A percentile compares a stretch with the other conserved stretches of the same genome.
Evolutionary conservation across 2,113 vertebrate genomes (phyloP).

Genomic region (Cettia cetti): DNA sequence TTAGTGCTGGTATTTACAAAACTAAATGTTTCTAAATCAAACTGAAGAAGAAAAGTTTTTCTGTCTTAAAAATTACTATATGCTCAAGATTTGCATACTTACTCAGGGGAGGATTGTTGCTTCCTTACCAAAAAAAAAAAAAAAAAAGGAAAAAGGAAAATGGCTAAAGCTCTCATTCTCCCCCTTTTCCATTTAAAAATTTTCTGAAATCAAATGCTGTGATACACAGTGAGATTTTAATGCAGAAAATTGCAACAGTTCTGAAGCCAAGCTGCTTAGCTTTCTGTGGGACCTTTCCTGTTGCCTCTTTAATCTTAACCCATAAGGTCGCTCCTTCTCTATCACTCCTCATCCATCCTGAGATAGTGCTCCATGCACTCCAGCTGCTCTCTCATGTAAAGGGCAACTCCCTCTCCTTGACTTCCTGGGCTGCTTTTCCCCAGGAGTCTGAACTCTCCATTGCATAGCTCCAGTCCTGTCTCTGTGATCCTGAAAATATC

Average conservation of each 20-base stretch:
- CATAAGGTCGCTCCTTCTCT: fast-evolving
- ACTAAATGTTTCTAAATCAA: neutral
- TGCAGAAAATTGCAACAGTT: neutral
- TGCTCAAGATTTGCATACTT: neutral
- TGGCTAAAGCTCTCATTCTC: neutral
- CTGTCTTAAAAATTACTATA: neutral
- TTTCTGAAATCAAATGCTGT: neutral
- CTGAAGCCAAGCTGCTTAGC: neutral
- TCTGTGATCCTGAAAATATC: fast-evolving
- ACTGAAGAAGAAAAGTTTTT: neutral
- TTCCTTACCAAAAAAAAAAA: neutral
- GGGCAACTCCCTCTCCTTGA: fast-evolving
- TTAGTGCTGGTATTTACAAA: neutral
- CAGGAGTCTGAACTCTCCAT: neutral
- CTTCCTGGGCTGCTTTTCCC: neutral
- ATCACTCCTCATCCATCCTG: fast-evolving
- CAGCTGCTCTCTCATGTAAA: neutral
- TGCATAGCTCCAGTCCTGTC: neutral
- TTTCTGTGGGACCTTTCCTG: neutral
- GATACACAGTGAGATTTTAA: neutral
- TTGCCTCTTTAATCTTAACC: too few species aligned
- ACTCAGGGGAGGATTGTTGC: neutral
- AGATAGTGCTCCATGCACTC: neutral
- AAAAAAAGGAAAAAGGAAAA: neutral
- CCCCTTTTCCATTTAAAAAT: neutral